Base-by-base conservation (phyloP, 2,797 vertebrate species). In the Hydrocynus forskahlii region DNA sequence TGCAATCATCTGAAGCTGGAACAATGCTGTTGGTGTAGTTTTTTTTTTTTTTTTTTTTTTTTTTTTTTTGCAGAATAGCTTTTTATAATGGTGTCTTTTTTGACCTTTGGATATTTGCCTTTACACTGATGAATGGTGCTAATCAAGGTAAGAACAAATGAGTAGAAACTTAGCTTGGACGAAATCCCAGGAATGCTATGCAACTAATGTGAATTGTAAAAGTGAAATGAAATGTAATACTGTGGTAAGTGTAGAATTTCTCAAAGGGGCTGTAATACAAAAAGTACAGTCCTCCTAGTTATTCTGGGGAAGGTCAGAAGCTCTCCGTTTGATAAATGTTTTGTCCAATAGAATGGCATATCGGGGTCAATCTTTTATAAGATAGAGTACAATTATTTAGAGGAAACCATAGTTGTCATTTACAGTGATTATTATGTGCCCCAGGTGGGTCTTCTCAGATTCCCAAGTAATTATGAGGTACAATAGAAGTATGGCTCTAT, bases 11-110 rank as follows among this genome's bases (percentile, higher is more conserved):
- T 57, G 52, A 10, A 73, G 55, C 52, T 66, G 16, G 35, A 16
- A 69, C 66, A 79, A 60, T 71, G 4, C 59, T 60, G 67, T 50
- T 70, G 23, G 12, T 40, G 17, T 23, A 69, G 5, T 43, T 77
- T 67, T 57, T 68, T 35, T 17, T 10, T 7, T n/a, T n/a, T n/a
- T n/a, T n/a, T n/a, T n/a, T n/a, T n/a, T 55, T 19, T 55, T 55
- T 17, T 55, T 52, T 52, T 52, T 19, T 54, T 55, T 55, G 52
- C 16, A 78, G 66, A 7, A 66, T 35, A 25, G 55, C 68, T 70
- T 78, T n/a, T 70, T 7, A 70, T 60, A 60, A 60, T 48, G 17
- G 21, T 78, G 29, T 71, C 21, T 70, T 43, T n/a, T 43, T 45
- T 57, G 66, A 23, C 50, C 10, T 69, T 59, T 17, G 8, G 1